Conservation (phyloP, 1,140 invertebrate genomes). For the Sarcophaga peregrina region DNA sequence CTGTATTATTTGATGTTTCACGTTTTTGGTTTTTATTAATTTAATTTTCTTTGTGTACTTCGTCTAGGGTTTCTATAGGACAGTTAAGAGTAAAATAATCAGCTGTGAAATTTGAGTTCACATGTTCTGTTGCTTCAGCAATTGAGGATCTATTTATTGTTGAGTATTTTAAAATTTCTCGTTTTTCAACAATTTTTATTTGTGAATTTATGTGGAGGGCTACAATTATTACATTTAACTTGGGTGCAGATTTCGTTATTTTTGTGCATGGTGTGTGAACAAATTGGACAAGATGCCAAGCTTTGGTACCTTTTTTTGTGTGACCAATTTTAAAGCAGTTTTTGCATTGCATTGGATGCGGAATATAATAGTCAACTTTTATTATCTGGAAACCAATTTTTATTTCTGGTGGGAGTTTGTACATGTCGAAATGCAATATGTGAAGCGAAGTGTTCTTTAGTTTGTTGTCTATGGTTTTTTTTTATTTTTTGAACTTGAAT, state of each 20-base stretch:
- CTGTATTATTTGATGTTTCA: not conserved
- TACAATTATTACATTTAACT: not conserved
- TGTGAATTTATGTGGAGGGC: not conserved
- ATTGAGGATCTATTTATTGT: not conserved
- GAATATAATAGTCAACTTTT: slow-evolving; percentile 1
- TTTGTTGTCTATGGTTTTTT: not conserved
- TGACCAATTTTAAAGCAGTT: not conserved
- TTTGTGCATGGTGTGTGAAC: not conserved
- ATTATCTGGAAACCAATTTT: not conserved
- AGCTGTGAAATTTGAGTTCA: not conserved
- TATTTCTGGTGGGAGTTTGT: not conserved
- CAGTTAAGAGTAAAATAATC: not conserved
- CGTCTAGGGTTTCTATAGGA: not conserved
- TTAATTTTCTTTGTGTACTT: not conserved
- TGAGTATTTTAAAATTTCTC: not conserved
- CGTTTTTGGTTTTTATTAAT: not conserved
- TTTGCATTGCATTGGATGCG: not conserved
- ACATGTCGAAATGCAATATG: not conserved
- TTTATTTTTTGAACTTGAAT: not conserved
- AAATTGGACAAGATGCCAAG: not conserved
- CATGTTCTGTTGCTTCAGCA: not conserved
- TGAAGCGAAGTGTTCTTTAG: not conserved
- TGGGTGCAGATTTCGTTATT: not conserved
- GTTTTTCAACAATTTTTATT: not conserved
- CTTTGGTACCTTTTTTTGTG: not conserved